Base-by-base conservation (phyloP, 2,113 vertebrate genomes). In the Siniperca chuatsi region DNA sequence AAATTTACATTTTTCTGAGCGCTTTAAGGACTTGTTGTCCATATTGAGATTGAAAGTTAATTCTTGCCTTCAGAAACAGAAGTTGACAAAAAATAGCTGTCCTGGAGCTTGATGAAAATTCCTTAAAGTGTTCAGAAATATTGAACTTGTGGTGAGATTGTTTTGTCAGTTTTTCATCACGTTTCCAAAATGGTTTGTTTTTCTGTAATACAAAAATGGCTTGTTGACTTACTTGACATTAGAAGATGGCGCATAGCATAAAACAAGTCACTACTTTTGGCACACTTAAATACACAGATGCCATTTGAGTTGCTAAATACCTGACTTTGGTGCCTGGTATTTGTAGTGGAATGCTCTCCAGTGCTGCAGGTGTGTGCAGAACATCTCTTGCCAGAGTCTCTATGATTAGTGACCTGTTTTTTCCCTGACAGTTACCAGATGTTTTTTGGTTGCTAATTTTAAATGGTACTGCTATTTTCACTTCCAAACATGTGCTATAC, bases 181-280 rank as follows among this genome's bases (percentile, higher is more conserved):
- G 12, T 72, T 29, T 37, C 4, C 8, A 20, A 20, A 60, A 62
- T 40, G 3, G 11, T 8, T 35, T 58, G 11, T 57, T 29, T 4
- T 21, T 52, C 75, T 2, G 7, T 78, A 23, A 55, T 58, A 37
- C 21, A 37, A 40, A 52, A 61, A 20, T 23, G 4, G 6, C 21
- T 50, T 50, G 33, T 23, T 60, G 54, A 50, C 64, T 82, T 29
- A 29, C 12, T 33, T 44, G 73, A 77, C 50, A 75, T 61, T 48
- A 40, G 72, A 50, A 50, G 73, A 33, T n/a, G 8, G 20, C 5
- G 0, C 40, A 37, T 13, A 11, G 44, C 12, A 67, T 69, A 33
- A 76, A 29, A 70, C 5, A 23, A 68, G 57, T 54, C 57, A 52
- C 55, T 83, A 62, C 65, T 58, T 71, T 46, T 55, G 57, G 50